phyloP scores from a whole-genome alignment of 2,797 vertebrate species.

The Garrulus glandarius region DNA sequence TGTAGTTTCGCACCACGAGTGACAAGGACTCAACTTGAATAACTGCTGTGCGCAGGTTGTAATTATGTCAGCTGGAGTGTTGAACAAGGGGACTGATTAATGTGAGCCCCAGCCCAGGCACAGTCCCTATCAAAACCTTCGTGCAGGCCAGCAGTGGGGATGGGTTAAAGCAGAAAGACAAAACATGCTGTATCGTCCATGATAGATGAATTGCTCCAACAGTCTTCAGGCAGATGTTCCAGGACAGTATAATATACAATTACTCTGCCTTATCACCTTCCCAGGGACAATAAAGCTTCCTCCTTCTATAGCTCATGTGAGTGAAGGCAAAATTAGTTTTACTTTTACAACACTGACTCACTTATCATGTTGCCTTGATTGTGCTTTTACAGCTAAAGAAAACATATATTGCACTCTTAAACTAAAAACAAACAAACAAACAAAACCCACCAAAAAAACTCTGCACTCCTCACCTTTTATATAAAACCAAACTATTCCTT shows the following conservation, averaged over 20 bases:
- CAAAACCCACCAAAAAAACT: background rate
- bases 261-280: conserved; percentile 99
- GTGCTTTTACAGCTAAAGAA: conserved; percentile 82
- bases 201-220: conserved; percentile 97
- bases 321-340: conserved; percentile 99
- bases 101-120: conserved; percentile 89
- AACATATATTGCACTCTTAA: conserved; percentile 78
- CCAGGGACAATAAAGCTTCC: conserved; percentile 99
- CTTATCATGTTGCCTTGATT: conserved; percentile 89
- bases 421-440: conserved; percentile 42
- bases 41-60: conserved; percentile 92
- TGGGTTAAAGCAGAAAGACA: conserved; percentile 82
- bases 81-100: conserved; percentile 94
- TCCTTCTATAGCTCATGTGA: conserved; percentile 96
- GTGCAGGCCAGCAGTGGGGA: conserved; percentile 81
- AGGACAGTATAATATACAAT: conserved; percentile 99
- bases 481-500: conserved; percentile 32
- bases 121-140: conserved; percentile 90
- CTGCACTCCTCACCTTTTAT: background rate
- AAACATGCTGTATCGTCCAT: conserved; percentile 82
- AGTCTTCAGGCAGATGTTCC: conserved; percentile 99
- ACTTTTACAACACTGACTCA: conserved; percentile 94
- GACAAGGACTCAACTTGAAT: conserved; percentile 88
- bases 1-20: conserved; percentile 85
- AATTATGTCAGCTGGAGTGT: conserved; percentile 94